These are phyloP conservation scores for Channallabes apus DNA, from an alignment of 2,797 vertebrate species.

Conservation along the genomic window DNA sequence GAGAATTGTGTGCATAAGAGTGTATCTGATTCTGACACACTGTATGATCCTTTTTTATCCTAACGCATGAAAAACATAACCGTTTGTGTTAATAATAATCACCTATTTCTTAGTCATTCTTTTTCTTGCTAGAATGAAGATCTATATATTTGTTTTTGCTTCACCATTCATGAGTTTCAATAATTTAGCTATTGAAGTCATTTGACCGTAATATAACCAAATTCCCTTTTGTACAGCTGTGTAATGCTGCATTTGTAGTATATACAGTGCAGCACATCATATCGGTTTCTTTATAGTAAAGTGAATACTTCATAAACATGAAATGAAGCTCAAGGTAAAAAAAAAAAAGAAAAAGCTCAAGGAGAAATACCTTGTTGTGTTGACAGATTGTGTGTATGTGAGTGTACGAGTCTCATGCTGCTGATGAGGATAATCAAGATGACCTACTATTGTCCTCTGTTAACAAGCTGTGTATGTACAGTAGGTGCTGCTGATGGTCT, in stretches of 20 bases:
- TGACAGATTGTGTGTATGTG: neutral
- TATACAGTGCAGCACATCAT: neutral
- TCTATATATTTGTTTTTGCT: neutral
- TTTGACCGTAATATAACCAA: neutral
- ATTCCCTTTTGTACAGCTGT: neutral
- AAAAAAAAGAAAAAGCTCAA: neutral
- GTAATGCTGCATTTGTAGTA: neutral
- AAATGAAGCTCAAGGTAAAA: neutral
- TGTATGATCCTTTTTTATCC: too few species aligned
- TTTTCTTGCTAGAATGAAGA: neutral
- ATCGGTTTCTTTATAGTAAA: neutral
- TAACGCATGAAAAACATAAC: neutral
- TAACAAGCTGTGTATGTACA: slow-evolving; percentile 9
- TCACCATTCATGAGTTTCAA: neutral
- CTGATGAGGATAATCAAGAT: neutral
- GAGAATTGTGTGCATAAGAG: neutral
- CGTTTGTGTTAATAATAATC: neutral
- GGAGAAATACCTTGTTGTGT: neutral
- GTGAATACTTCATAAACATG: neutral
- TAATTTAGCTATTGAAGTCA: neutral
- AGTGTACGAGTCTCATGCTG: neutral
- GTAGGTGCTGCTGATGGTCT: neutral
- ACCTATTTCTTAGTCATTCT: neutral
- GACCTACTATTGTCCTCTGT: slow-evolving; percentile 6
- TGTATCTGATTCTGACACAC: neutral